phyloP scores from a whole-genome alignment of 1,140 invertebrate species.

The Forficula auricularia region DNA sequence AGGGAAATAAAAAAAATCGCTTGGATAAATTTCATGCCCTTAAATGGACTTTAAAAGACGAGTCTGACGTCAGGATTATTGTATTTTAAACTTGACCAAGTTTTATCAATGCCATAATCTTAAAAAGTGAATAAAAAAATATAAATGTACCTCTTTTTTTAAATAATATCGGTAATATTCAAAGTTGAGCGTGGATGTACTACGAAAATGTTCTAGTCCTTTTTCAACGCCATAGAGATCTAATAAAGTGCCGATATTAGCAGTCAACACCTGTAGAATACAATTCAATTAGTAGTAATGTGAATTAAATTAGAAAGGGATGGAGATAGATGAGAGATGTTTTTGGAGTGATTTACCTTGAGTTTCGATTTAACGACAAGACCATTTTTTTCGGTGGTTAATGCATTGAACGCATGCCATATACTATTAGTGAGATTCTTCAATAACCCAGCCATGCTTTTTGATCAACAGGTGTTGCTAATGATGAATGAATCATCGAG shows the following conservation, averaged over 20 bases:
- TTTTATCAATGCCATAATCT: no score
- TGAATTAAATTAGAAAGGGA: constrained; percentile 7
- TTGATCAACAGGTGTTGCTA: background rate
- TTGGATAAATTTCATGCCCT: background rate
- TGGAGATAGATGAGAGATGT: constrained; percentile 8
- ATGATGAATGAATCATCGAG: no score
- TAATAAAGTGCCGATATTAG: constrained; percentile 48
- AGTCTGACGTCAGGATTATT: background rate
- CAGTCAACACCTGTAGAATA: constrained; percentile 52
- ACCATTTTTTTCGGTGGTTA: constrained; percentile 37
- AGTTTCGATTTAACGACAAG: constrained; percentile 54
- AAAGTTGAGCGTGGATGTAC: constrained; percentile 46
- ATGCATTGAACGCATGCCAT: constrained; percentile 54
- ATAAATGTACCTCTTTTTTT: constrained; percentile 34
- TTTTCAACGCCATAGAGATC: constrained; percentile 57
- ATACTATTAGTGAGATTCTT: constrained; percentile 53
- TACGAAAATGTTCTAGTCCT: constrained; percentile 53
- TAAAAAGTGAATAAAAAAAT: background rate
- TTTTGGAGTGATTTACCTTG: no score
- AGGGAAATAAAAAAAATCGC: background rate
- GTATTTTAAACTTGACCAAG: no score
- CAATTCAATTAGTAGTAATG: constrained; percentile 16
- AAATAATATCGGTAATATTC: constrained; percentile 56
- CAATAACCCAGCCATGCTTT: constrained; percentile 41
- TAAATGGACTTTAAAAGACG: background rate